Evolutionary conservation across 2,113 vertebrate species (phyloP), one percentile per base, ranked within the genome.

Genomic region (Polypterus senegalus): DNA sequence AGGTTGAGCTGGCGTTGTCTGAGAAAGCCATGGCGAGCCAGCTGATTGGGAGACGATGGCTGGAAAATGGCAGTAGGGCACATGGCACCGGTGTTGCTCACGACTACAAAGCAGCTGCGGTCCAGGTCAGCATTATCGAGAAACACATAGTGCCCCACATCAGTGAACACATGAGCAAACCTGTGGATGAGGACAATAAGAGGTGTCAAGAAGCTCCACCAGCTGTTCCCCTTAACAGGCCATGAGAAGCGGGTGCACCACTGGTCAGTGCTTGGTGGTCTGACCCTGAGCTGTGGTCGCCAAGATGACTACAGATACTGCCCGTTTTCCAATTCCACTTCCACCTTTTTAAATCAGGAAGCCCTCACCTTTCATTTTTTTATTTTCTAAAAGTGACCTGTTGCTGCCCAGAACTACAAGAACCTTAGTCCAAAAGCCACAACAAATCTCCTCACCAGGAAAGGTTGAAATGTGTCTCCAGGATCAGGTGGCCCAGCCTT

Each of bases 81-180:
- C 51, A 83, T 71, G 44, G 93, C 97, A 61, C 80, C 71, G 3
- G 81, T 71, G 56, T 84, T 63, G 4, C 81, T 90, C 58, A 95
- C 89, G 62, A 86, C 83, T 64, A 94, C 90, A 4, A 94, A 79
- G 1, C 88, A 53, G 10, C 86, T 83, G 73, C 69, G 80, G 3
- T 92, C 84, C 1, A 84, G 75, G 5, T 83, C 6, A 0, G 72
- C 81, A 0, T 75, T 93, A 70, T 96, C 92, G 65, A 73, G 69
- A 70, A 97, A 91, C 48, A 92, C 87, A 0, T 91, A 97, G 0
- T 84, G 93, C 8, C 94, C 94, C 0, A 82, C 71, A 44, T 92
- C 89, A 49, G 84, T 76, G 72, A 97, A 98, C 71, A 84, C 80
- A 44, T 96, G 91, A 5, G 89, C 91, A 81, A 98, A 98, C 79